Conservation (phyloP, 2,113 vertebrate genomes). For the Centropus bengalensis region DNA sequence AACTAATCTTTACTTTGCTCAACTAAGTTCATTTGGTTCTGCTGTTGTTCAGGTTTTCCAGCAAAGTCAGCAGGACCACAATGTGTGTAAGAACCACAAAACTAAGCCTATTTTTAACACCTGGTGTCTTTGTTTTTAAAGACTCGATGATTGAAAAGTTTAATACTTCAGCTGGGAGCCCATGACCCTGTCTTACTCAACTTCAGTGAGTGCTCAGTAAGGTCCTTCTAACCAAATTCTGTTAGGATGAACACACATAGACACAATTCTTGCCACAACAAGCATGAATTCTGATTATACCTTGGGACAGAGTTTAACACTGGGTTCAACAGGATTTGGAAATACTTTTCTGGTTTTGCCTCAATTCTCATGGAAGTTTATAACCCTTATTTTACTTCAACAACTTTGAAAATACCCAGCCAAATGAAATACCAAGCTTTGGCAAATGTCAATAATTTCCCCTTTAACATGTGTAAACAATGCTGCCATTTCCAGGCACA, state of each 20-base stretch:
- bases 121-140: background rate
- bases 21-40: background rate
- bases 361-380: background rate
- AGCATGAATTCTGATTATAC: background rate
- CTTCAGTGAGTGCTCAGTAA: background rate
- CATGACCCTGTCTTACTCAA: background rate
- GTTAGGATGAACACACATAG: background rate
- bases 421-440: background rate
- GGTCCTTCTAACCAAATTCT: background rate
- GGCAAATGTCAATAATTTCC: background rate
- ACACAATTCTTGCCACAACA: background rate
- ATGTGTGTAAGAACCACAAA: background rate
- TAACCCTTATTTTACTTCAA: background rate
- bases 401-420: background rate
- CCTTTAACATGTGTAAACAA: conserved; percentile 16
- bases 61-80: background rate
- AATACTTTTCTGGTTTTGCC: background rate
- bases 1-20: background rate
- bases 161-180: background rate
- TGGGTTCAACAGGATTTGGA: background rate
- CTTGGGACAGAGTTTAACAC: background rate
- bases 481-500: background rate
- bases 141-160: background rate
- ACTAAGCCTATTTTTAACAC: background rate
- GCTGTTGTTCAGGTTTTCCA: background rate